Evolutionary conservation across 2,797 vertebrate species (phyloP), one percentile per base, ranked within the genome.

Genomic region (Sebastes jordani): DNA sequence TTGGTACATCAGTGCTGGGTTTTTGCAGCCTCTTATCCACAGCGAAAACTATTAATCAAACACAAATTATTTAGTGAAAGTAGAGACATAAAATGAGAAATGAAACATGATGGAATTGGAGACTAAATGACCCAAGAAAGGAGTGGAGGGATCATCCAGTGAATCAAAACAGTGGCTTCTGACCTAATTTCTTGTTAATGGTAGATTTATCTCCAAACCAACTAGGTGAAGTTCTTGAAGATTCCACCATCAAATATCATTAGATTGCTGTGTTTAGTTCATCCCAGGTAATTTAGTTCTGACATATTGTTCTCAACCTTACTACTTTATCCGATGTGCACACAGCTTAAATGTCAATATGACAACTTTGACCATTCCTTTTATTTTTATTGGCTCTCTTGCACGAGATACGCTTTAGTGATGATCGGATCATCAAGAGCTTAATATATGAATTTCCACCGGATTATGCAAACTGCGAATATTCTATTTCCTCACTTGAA

Each of bases 171-270:
- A 46, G 14, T 46, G 4, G n/a, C 61, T 22, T 1, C 27, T 18
- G 30, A 67, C 20, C 13, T 54, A 16, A 65, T 30, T 3, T n/a
- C 36, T 60, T 14, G 27, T 63, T 69, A 34, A 32, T 27, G 58
- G 64, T 72, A 14, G 58, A 61, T 67, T 67, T 49, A 63, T 63
- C 46, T 52, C 30, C 67, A 68, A 79, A 63, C 22, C 23, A 64
- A 63, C 62, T 54, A 60, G 36, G 56, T 34, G 42, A 49, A 34
- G 32, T 42, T 63, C 62, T 61, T 54, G 27, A 46, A 71, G 32
- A 68, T 20, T 27, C 18, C 22, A 54, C 62, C 32, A 34, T 46
- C 58, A 29, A 52, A 58, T 29, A 56, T 55, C 36, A 29, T 27
- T 20, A 49, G 7, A 32, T 46, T 27, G 23, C n/a, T 5, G 14